Evolutionary conservation across 1,140 invertebrate species (phyloP), one percentile per base, ranked within the genome.

Genomic region (Nasonia longicornis): DNA sequence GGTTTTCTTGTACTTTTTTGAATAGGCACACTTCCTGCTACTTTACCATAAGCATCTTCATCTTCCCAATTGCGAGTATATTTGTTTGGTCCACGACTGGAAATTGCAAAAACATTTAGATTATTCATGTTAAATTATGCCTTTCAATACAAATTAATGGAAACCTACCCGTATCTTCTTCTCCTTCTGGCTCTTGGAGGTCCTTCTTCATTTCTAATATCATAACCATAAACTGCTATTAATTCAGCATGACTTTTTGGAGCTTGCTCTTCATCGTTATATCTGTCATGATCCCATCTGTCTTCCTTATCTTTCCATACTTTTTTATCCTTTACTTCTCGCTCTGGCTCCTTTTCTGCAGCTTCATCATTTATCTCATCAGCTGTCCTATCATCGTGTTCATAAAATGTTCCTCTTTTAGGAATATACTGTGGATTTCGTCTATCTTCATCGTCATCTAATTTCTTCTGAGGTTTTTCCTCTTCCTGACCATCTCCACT

Each of bases 401-500:
- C 97, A 87, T 98, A 99, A 90, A 99, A 99, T 4, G 96, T 97
- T 22, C 98, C 98, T 83, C 95, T 94, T 90, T 98, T 97, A 0
- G 98, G 98, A 86, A 99, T 98, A 89, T 98, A 99, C 85, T 98
- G 97, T 7, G 98, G 98, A 92, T 99, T 98, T 86, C 97, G 95
- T 83, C 96, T 93, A 89, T 99, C 98, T 88, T 99, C 97, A 90
- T 98, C 98, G 90, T 97, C 95, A 88, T 98, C 96, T 2, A 98
- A 92, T 83, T 95, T 94, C 83, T 95, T 95, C 8, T 91, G 88
- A 52, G 91, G 89, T 52, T 90, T 90, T n/a, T 91, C 89, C 84
- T 92, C 92, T 83, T 92, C 92, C 83, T 95, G 92, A 3, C 93
- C 93, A 89, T 93, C 93, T 8, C 92, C 92, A 84, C 93, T 92